Conservation (phyloP, 2,797 vertebrate species). For the Tenualosa ilisha region DNA sequence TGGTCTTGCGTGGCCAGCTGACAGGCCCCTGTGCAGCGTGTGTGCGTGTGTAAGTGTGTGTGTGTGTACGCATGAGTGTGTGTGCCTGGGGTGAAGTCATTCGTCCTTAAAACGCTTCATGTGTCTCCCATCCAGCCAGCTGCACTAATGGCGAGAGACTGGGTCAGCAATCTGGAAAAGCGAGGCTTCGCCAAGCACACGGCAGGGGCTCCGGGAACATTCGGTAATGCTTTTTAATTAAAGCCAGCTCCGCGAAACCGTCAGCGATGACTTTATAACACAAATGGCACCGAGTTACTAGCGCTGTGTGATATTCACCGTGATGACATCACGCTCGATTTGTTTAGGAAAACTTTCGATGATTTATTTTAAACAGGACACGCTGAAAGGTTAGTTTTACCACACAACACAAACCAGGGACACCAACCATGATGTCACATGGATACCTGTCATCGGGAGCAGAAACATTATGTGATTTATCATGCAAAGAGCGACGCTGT, state of each 20-base stretch:
- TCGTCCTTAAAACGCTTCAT: conserved; percentile 40
- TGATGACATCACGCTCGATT: not conserved
- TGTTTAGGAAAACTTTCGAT: not conserved
- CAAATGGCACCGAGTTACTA: not conserved
- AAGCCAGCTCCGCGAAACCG: not conserved
- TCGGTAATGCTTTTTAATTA: conserved; percentile 9
- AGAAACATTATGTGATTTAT: not conserved
- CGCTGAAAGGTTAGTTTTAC: not conserved
- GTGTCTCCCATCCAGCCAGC: conserved; percentile 64
- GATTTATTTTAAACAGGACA: not conserved
- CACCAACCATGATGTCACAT: not conserved
- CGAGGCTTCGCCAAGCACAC: not conserved
- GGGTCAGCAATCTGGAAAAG: conserved; percentile 58
- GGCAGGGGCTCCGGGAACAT: not conserved
- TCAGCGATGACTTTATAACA: not conserved
- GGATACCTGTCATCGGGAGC: not conserved
- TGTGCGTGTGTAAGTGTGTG: too few relatives aligned
- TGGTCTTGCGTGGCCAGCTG: conserved; percentile 17
- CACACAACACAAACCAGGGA: not conserved
- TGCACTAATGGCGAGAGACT: conserved; percentile 64
- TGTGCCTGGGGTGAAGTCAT: conserved; percentile 40
- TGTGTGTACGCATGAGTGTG: too few relatives aligned
- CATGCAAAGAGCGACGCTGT: too few relatives aligned
- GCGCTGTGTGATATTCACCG: not conserved
- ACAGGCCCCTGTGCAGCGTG: conserved; percentile 5